Evolutionary conservation across 1,140 invertebrate genomes (phyloP).

Genomic region (Andrena cerasifolii): DNA sequence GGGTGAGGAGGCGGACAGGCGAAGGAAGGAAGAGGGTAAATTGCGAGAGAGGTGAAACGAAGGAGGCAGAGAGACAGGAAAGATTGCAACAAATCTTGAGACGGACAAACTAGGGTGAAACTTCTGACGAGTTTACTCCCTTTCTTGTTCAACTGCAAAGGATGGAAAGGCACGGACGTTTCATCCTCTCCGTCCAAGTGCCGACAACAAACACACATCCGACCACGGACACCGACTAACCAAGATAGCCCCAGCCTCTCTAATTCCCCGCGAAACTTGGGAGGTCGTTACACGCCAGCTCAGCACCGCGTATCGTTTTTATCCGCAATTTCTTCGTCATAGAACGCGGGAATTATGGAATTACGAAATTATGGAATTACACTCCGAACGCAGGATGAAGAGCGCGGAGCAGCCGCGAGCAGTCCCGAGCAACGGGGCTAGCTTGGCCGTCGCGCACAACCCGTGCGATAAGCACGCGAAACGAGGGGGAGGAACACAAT

Average conservation of each 20-base stretch:
- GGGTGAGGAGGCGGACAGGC: slow-evolving; percentile 10
- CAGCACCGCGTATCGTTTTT: not conserved
- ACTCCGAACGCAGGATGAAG: no score
- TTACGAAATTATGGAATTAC: not conserved
- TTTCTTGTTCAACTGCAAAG: slow-evolving; percentile 13
- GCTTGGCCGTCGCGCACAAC: no score
- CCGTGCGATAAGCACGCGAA: no score
- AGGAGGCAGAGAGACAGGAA: slow-evolving; percentile 1
- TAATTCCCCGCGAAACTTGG: not conserved
- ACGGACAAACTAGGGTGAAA: slow-evolving; percentile 23
- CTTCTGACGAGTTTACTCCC: slow-evolving; percentile 23
- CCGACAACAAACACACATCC: not conserved
- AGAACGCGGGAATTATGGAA: no score
- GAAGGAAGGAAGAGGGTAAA: not conserved
- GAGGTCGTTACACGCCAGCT: not conserved
- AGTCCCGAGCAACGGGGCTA: no score
- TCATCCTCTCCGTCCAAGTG: not conserved
- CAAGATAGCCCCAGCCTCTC: not conserved
- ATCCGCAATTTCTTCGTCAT: not conserved
- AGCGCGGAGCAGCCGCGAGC: no score
- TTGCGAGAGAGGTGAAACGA: not conserved
- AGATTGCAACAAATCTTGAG: slow-evolving; percentile 37
- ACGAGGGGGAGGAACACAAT: not conserved
- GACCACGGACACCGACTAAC: not conserved
- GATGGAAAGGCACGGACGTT: not conserved